Conservation (phyloP, 2,113 vertebrate species). For the Lepus americanus region DNA sequence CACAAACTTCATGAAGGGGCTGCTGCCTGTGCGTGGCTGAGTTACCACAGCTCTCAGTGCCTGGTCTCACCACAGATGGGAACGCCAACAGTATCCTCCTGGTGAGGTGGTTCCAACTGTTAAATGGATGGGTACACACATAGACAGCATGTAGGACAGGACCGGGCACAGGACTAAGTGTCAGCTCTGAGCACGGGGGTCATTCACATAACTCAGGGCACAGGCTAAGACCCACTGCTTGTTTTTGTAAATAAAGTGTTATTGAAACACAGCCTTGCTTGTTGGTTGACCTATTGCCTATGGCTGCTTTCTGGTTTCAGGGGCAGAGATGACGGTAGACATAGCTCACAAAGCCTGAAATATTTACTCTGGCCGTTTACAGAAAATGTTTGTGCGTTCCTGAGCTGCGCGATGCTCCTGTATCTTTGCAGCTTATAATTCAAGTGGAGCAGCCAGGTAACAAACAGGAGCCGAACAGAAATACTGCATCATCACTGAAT, state of each 20-base stretch:
- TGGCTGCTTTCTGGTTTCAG: background rate
- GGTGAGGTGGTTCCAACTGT: background rate
- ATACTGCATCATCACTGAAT: background rate
- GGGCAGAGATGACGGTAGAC: background rate
- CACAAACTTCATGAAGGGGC: background rate
- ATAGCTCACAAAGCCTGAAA: background rate
- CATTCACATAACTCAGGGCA: background rate
- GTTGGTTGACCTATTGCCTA: background rate
- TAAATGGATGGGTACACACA: background rate
- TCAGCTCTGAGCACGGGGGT: background rate
- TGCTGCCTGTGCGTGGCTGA: background rate
- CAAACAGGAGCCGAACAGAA: background rate
- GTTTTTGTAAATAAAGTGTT: conserved; percentile 37
- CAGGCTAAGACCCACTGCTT: background rate
- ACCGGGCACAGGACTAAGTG: background rate
- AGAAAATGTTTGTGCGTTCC: background rate
- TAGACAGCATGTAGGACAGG: background rate
- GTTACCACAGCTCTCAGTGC: background rate
- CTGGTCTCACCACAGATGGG: background rate
- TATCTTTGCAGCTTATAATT: background rate
- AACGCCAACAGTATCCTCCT: background rate
- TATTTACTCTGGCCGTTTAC: background rate
- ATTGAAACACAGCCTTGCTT: background rate
- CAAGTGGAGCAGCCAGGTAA: background rate
- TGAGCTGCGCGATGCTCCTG: background rate